phyloP scores from a whole-genome alignment of 92 coral and sea anemone genomes.

The Palythoa grandiflora region DNA sequence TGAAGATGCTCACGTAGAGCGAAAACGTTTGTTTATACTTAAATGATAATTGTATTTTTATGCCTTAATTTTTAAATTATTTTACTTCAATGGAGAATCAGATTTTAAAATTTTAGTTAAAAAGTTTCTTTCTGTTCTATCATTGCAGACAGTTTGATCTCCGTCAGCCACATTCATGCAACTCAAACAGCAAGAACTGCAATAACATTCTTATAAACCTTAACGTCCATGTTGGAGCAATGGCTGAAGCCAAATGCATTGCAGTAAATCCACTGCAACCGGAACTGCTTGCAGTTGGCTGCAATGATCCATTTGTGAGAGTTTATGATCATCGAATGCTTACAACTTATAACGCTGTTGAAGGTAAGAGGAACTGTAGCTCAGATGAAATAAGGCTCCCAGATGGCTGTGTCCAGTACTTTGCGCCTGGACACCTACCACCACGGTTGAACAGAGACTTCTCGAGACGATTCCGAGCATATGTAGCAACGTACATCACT shows the following conservation, averaged over 20 bases:
- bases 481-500: constrained; percentile 89
- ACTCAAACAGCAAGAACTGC: constrained; percentile 90
- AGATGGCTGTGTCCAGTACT: constrained; percentile 89
- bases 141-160: constrained; percentile 91
- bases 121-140: background rate
- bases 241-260: constrained; percentile 95
- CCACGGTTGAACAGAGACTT: constrained; percentile 73
- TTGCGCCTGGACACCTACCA: constrained; percentile 97
- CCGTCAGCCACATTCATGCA: constrained; percentile 93
- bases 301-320: constrained; percentile 96
- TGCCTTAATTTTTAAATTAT: no score
- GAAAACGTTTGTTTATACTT: no score
- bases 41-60: no score
- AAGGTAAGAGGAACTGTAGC: constrained; percentile 54
- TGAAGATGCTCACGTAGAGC: no score
- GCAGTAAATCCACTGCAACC: constrained; percentile 94
- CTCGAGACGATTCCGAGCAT: constrained; percentile 79
- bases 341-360: constrained; percentile 69
- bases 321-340: constrained; percentile 96
- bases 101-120: no score
- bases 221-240: constrained; percentile 84
- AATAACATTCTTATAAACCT: constrained; percentile 91
- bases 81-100: no score
- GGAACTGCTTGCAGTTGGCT: constrained; percentile 91
- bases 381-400: constrained; percentile 79